These are phyloP conservation scores for Drosophila pallidifrons DNA, from an alignment of 1,140 invertebrate genomes.

Conservation along the genomic window DNA sequence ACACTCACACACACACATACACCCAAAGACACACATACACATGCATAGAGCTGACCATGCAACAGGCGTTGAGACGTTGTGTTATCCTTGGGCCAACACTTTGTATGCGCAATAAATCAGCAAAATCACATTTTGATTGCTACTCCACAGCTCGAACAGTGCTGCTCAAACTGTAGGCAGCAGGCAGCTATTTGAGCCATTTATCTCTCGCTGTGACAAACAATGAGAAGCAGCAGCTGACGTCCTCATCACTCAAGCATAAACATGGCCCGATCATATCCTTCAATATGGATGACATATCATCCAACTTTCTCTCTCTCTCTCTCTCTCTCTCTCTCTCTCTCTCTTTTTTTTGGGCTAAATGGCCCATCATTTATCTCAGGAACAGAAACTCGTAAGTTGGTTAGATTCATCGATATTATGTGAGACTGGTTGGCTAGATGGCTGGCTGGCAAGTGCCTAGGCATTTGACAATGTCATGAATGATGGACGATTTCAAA, in stretches of 20 bases:
- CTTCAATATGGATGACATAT: not conserved
- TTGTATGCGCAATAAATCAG: constrained; percentile 47
- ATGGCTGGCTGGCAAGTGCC: too few species aligned
- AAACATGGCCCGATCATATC: constrained; percentile 22
- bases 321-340: too few species aligned
- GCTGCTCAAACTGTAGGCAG: constrained; percentile 1
- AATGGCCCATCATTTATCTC: constrained; percentile 31
- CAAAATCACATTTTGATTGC: constrained; percentile 50
- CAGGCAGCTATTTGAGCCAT: constrained; percentile 2
- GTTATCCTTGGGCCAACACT: not conserved
- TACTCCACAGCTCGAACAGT: constrained; percentile 1
- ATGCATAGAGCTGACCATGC: constrained; percentile 1
- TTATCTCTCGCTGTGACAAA: constrained; percentile 10
- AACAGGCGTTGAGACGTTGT: constrained; percentile 32
- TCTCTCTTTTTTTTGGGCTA: too few species aligned
- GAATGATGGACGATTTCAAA: constrained; percentile 12
- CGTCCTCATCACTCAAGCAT: constrained; percentile 15
- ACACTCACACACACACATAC: constrained; percentile 18
- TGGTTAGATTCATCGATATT: not conserved
- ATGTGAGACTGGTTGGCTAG: too few species aligned
- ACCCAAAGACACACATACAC: not conserved
- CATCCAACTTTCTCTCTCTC: not conserved
- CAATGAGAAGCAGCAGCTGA: not conserved
- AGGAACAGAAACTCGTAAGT: not conserved
- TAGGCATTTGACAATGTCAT: not conserved